These are phyloP conservation scores for Peromyscus maniculatus DNA, from an alignment of 2,113 vertebrate genomes.

Conservation along the genomic window DNA sequence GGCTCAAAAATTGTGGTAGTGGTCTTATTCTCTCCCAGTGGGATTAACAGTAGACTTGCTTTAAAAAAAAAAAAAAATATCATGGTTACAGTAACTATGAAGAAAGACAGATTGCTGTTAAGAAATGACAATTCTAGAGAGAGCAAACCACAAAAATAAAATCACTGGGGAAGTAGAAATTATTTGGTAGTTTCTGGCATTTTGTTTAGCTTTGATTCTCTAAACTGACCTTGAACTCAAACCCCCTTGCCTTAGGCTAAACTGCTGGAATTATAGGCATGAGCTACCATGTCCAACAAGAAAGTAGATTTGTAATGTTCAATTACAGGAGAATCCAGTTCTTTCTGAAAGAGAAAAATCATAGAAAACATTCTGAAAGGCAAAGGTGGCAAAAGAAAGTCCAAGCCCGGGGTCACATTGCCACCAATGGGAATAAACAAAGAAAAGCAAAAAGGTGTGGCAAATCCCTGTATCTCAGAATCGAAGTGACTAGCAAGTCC, in stretches of 20 bases:
- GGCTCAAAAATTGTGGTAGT: background rate
- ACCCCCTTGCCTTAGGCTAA: background rate
- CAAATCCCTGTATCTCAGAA: background rate
- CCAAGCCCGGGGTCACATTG: background rate
- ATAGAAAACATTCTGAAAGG: background rate
- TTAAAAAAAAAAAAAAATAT: background rate
- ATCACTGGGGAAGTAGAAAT: background rate
- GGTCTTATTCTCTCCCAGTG: background rate
- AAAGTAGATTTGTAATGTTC: background rate
- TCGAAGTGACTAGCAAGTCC: background rate
- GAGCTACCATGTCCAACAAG: background rate
- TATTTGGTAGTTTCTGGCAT: background rate
- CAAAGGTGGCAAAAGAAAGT: background rate
- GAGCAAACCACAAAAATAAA: background rate
- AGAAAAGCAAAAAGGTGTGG: background rate
- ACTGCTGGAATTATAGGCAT: background rate
- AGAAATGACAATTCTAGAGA: background rate
- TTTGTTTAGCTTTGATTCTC: background rate
- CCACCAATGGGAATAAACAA: background rate
- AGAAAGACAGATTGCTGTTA: background rate
- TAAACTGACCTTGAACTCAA: background rate
- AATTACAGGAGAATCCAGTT: background rate
- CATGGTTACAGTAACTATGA: background rate
- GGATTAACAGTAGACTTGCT: background rate
- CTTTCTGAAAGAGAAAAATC: background rate